These are phyloP conservation scores for Glossophaga mutica DNA, from an alignment of 2,797 vertebrate genomes.

Conservation along the genomic window DNA sequence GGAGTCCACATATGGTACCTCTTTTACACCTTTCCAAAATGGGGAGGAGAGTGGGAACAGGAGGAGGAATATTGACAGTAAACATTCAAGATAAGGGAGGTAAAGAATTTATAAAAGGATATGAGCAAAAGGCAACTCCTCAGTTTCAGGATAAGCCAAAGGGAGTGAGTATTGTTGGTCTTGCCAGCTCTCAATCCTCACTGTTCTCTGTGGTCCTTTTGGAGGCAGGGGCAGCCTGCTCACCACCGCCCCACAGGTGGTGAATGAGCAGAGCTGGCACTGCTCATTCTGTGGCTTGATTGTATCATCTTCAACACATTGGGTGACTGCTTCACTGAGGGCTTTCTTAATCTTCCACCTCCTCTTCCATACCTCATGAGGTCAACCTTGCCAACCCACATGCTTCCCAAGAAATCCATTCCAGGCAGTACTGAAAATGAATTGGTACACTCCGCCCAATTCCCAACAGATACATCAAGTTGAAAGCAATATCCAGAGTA, in stretches of 20 bases:
- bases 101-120: constrained; percentile 24
- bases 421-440: background rate
- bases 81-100: constrained; percentile 30
- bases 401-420: background rate
- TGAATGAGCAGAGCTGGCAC: too few species aligned
- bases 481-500: background rate
- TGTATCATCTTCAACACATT: background rate
- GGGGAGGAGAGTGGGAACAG: constrained; percentile 60
- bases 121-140: background rate
- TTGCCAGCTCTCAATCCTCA: background rate
- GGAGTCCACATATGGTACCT: constrained; percentile 79
- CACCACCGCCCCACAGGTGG: too few species aligned
- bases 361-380: background rate
- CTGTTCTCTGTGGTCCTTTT: background rate
- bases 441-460: background rate
- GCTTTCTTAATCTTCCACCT: background rate
- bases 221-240: background rate
- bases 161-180: background rate
- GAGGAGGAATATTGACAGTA: constrained; percentile 49
- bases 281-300: background rate
- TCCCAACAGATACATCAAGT: background rate
- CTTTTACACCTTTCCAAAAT: constrained; percentile 77
- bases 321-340: background rate
- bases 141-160: background rate
- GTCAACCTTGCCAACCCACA: background rate